These are phyloP conservation scores for Acanthurus tractus DNA, from an alignment of 2,797 vertebrate genomes.

Conservation along the genomic window DNA sequence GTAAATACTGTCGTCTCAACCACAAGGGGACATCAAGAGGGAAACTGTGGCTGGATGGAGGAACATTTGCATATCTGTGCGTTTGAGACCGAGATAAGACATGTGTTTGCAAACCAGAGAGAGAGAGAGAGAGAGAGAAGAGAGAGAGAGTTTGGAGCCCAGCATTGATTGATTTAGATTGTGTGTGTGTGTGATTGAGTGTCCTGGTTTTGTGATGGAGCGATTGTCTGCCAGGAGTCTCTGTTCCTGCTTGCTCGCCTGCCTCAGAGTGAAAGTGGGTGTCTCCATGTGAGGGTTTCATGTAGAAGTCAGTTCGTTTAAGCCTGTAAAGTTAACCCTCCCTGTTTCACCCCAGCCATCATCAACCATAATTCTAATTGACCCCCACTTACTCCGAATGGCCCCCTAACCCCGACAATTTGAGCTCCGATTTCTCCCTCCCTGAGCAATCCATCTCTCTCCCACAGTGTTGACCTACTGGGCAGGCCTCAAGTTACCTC, in stretches of 20 bases:
- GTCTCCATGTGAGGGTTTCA: conserved; percentile 39
- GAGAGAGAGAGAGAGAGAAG: background rate
- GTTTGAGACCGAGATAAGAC: conserved; percentile 17
- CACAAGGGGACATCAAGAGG: conserved; percentile 23
- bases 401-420: conserved; percentile 71
- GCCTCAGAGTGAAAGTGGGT: conserved; percentile 12
- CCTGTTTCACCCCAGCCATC: conserved; percentile 66
- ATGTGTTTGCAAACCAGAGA: conserved; percentile 36
- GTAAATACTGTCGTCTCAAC: conserved; percentile 37
- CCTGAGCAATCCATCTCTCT: conserved; percentile 77
- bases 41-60: background rate
- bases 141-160: conserved; percentile 4
- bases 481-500: conserved; percentile 80
- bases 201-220: conserved; percentile 52
- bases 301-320: conserved; percentile 31
- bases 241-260: conserved; percentile 59
- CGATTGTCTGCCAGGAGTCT: conserved; percentile 48
- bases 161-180: conserved; percentile 57
- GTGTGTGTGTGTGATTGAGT: conserved; percentile 43
- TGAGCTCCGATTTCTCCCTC: conserved; percentile 78
- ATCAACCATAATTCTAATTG: conserved; percentile 80
- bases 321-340: conserved; percentile 50
- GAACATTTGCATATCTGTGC: conserved; percentile 40
- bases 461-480: conserved; percentile 76
- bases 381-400: conserved; percentile 71